A percentile compares a stretch with the other conserved stretches of the same genome.
Conservation (phyloP, 1,140 invertebrate species). For the Apocrypta bakeri region DNA sequence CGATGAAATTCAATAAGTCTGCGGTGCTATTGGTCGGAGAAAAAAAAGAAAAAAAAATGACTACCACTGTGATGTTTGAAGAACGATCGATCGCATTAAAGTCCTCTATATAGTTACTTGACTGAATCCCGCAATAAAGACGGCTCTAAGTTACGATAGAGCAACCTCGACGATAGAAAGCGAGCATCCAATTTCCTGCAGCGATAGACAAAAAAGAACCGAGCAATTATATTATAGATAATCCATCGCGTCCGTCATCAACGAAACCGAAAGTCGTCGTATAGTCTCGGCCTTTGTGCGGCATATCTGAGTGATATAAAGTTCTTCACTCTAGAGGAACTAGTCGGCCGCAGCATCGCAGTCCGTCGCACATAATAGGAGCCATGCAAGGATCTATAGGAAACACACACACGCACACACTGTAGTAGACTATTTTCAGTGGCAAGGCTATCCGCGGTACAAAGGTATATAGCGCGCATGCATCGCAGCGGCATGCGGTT, state of each 20-base stretch:
- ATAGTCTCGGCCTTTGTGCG: background rate
- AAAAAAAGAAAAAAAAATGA: too few species aligned
- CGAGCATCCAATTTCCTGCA: background rate
- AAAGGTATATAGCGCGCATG: conserved; percentile 26
- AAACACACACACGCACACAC: conserved; percentile 16
- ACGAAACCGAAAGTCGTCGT: conserved; percentile 18
- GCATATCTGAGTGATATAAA: too few species aligned
- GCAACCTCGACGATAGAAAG: background rate
- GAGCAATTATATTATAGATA: conserved; percentile 22
- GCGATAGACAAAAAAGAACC: background rate
- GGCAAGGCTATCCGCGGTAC: conserved; percentile 38
- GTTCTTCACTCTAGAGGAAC: too few species aligned
- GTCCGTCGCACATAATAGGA: too few species aligned
- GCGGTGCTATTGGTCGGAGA: too few species aligned
- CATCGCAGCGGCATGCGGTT: conserved; percentile 6
- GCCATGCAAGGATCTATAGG: background rate
- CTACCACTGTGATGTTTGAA: too few species aligned
- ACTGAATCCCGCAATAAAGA: background rate
- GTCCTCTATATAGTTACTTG: background rate
- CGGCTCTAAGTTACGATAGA: background rate
- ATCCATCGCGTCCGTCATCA: conserved; percentile 4
- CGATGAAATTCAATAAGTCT: too few species aligned
- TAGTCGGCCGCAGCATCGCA: too few species aligned
- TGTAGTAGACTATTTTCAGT: conserved; percentile 34
- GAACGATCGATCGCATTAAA: too few species aligned